Percentiles rank a stretch among this genome's conserved stretches.
Conservation (phyloP, 2,888 invertebrate species). For the Chalcis sispes region DNA sequence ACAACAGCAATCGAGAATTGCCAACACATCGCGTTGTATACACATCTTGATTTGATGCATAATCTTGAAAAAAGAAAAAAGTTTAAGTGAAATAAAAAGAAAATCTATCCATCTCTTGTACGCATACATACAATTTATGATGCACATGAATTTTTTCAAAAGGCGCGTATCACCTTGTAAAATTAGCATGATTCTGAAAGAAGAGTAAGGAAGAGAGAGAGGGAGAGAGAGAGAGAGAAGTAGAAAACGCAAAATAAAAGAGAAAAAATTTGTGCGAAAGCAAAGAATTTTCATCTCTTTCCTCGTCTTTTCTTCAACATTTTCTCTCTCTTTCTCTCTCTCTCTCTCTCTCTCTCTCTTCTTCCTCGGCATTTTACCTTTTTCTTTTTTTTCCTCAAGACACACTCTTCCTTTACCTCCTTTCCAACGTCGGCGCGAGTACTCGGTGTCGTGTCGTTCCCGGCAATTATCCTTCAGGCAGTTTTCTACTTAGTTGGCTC, state of each 20-base stretch:
- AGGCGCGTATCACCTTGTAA: background rate
- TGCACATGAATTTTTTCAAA: background rate
- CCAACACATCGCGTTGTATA: too few relatives aligned
- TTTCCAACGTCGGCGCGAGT: conserved; percentile 25
- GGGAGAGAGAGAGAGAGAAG: conserved; percentile 6
- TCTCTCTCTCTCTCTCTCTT: conserved; percentile 25
- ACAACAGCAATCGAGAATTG: too few relatives aligned
- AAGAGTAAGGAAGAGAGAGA: background rate
- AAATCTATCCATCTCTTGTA: background rate
- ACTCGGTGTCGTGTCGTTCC: too few relatives aligned
- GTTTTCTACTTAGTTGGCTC: conserved; percentile 69
- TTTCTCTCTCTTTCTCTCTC: conserved; percentile 11
- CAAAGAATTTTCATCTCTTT: conserved; percentile 3
- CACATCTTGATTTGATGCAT: too few relatives aligned
- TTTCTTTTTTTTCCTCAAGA: background rate
- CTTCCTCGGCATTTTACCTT: conserved; percentile 3
- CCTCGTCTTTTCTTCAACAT: background rate
- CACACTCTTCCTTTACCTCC: background rate
- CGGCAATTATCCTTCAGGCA: conserved; percentile 70
- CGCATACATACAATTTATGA: too few relatives aligned
- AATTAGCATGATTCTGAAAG: conserved; percentile 33
- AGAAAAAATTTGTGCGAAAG: background rate
- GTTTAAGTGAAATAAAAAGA: background rate
- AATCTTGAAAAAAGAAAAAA: background rate
- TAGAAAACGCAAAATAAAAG: background rate